Conservation (phyloP, 1,140 invertebrate genomes). For the Diorhabda sublineata region DNA sequence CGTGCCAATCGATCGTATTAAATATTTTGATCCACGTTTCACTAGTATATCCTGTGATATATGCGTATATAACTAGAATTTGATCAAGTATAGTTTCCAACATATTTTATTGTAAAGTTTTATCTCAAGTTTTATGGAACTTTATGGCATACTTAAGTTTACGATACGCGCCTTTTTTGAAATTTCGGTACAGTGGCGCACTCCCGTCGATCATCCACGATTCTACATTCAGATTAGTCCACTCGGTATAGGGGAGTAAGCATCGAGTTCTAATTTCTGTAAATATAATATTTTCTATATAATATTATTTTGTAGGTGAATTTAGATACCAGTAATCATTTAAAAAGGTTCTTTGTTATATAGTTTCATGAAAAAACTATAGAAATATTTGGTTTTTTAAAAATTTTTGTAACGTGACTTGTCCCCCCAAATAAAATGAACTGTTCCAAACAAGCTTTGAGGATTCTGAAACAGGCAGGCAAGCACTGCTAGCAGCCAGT, state of each 20-base stretch:
- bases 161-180: slow-evolving; percentile 10
- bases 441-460: slow-evolving; percentile 48
- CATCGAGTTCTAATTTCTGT: neutral
- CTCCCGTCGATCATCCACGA: slow-evolving; percentile 7
- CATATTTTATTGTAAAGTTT: no score
- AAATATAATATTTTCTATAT: neutral
- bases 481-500: slow-evolving; percentile 37
- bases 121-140: no score
- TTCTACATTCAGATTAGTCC: slow-evolving; percentile 9
- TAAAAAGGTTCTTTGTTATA: no score
- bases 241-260: slow-evolving; percentile 8
- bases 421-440: slow-evolving; percentile 30
- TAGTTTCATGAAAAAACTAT: no score
- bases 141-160: no score
- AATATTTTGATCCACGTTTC: no score
- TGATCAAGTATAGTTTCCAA: no score
- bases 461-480: slow-evolving; percentile 36
- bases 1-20: no score
- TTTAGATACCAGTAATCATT: no score
- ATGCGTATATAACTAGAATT: no score
- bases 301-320: no score
- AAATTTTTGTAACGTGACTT: neutral
- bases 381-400: neutral
- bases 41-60: no score
- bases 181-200: slow-evolving; percentile 18